Conservation (phyloP, 2,797 vertebrate genomes). For the Trachops cirrhosus region DNA sequence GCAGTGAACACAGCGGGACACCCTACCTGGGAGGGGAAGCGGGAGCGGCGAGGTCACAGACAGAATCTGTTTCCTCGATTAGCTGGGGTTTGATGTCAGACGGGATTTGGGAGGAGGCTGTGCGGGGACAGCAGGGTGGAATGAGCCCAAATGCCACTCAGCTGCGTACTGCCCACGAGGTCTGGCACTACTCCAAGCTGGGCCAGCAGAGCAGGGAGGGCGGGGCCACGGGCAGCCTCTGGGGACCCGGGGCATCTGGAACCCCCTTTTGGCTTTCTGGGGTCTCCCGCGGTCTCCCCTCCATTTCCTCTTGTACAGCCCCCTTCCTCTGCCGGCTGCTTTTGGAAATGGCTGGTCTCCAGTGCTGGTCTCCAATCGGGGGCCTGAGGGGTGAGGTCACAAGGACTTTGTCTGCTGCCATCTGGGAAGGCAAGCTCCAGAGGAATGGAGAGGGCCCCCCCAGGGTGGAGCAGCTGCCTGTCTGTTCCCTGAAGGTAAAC, state of each 20-base stretch:
- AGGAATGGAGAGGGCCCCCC: accelerated
- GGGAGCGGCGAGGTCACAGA: constrained; percentile 57
- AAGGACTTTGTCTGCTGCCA: not conserved
- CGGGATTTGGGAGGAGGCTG: constrained; percentile 71
- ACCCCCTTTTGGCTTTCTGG: not conserved
- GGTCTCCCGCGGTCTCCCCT: not conserved
- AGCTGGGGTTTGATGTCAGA: constrained; percentile 81
- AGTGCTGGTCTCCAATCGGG: not conserved
- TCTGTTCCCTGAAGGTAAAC: not conserved
- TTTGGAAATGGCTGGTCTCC: not conserved
- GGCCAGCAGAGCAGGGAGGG: accelerated
- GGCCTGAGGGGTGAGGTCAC: not conserved
- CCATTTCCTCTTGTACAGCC: not conserved
- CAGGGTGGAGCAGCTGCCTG: not conserved
- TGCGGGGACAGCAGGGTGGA: constrained; percentile 75
- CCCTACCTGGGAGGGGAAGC: not conserved
- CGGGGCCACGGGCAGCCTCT: accelerated
- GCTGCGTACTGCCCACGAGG: constrained; percentile 69
- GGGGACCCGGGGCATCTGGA: not conserved
- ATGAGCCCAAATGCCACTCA: constrained; percentile 64
- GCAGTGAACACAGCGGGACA: accelerated
- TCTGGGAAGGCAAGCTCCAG: not conserved
- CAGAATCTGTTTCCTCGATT: constrained; percentile 80
- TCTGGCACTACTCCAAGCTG: constrained; percentile 57
- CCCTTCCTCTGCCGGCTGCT: not conserved